Evolutionary conservation across 1,140 invertebrate species (phyloP).

Genomic region (Mamestra configurata): DNA sequence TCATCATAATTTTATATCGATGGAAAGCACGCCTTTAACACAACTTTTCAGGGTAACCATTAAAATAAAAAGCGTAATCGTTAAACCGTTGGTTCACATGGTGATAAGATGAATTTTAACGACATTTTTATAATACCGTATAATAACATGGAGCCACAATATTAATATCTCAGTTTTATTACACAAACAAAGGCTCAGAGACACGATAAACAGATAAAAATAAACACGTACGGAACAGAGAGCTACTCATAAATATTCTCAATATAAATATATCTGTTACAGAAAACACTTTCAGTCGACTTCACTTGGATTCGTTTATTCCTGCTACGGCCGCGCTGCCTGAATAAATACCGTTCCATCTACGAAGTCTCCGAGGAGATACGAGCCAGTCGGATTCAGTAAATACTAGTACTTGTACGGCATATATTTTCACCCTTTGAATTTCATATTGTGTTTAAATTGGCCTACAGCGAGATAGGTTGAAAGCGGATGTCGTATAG

Average conservation of each 20-base stretch:
- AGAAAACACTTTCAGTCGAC: slow-evolving; percentile 46
- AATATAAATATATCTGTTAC: slow-evolving; percentile 44
- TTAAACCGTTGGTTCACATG: neutral
- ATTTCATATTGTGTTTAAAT: slow-evolving; percentile 38
- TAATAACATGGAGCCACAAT: slow-evolving; percentile 10
- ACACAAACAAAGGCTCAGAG: slow-evolving; percentile 33
- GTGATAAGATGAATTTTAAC: neutral
- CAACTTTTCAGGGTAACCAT: neutral
- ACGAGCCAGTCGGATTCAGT: slow-evolving; percentile 25
- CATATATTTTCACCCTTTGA: slow-evolving; percentile 41
- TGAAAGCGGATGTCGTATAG: slow-evolving; percentile 34
- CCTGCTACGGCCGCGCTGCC: slow-evolving; percentile 33
- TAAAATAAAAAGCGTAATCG: slow-evolving; percentile 9
- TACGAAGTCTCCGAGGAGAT: slow-evolving; percentile 25
- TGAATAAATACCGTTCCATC: slow-evolving; percentile 47
- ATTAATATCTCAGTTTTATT: slow-evolving; percentile 35
- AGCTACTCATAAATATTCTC: slow-evolving; percentile 42
- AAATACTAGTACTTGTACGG: slow-evolving; percentile 9
- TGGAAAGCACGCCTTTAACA: neutral
- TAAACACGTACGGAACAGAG: slow-evolving; percentile 24
- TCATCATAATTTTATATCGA: neutral
- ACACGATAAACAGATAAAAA: slow-evolving; percentile 42
- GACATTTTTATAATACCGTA: slow-evolving; percentile 21
- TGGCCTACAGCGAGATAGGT: slow-evolving; percentile 27
- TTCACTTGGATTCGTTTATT: slow-evolving; percentile 44